Evolutionary conservation across 2,113 vertebrate species (phyloP).

Genomic region (Electrona antarctica): DNA sequence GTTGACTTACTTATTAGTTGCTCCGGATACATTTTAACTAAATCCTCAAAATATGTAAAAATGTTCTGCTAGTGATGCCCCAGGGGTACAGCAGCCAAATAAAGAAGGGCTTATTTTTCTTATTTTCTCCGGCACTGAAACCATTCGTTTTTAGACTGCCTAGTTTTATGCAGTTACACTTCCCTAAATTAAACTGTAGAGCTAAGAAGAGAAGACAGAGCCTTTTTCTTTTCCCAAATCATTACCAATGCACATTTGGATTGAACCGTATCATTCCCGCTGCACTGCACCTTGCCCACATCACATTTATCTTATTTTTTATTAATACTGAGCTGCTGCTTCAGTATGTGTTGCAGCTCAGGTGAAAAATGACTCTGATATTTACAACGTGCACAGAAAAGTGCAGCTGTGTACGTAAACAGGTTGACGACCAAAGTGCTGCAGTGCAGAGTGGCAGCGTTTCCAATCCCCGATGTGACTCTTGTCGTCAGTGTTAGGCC

Average conservation of each 20-base stretch:
- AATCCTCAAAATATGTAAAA: neutral
- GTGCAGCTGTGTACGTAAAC: no score
- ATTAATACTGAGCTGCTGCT: no score
- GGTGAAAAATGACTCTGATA: neutral
- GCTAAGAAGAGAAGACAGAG: conserved; percentile 42
- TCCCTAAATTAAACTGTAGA: conserved; percentile 52
- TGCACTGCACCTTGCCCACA: neutral
- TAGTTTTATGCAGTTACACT: no score
- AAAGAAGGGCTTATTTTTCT: conserved; percentile 32
- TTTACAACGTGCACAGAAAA: neutral
- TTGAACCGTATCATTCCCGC: conserved; percentile 40
- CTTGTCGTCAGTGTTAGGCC: no score
- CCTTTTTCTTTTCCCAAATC: conserved; percentile 53
- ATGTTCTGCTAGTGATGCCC: neutral
- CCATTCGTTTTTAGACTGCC: neutral
- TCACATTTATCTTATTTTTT: neutral
- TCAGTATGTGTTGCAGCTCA: neutral
- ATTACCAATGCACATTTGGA: conserved; percentile 50
- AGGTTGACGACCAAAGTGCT: no score
- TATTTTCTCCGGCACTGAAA: conserved; percentile 52
- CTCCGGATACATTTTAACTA: neutral
- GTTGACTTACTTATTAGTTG: neutral
- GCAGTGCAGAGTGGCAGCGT: no score
- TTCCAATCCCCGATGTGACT: no score
- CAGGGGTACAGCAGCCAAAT: conserved; percentile 1